Conservation (phyloP, 2,113 vertebrate genomes). For the Leucoraja erinaceus region DNA sequence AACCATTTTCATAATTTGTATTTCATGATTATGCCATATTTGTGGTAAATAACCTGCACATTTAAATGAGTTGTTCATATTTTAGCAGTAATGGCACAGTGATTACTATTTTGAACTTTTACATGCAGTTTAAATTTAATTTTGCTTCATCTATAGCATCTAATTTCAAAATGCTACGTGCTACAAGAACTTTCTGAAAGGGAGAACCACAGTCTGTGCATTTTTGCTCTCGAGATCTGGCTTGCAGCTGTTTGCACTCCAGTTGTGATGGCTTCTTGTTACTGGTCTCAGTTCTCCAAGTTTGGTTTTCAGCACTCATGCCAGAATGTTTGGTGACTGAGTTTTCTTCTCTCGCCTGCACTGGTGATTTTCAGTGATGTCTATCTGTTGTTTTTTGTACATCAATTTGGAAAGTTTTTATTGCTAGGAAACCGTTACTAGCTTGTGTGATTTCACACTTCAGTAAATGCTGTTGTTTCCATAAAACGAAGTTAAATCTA, state of each 20-base stretch:
- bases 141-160: neutral
- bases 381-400: neutral
- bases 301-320: neutral
- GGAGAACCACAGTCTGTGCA: neutral
- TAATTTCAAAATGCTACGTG: neutral
- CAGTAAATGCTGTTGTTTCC: neutral
- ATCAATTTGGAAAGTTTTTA: neutral
- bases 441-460: neutral
- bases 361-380: neutral
- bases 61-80: neutral
- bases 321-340: neutral
- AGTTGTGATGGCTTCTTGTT: neutral
- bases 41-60: neutral
- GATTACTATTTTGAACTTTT: neutral
- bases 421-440: neutral
- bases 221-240: neutral
- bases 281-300: neutral
- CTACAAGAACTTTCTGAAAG: neutral
- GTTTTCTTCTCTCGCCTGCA: no score
- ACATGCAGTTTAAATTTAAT: neutral
- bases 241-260: neutral
- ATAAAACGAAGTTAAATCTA: neutral
- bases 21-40: neutral
- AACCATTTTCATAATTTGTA: neutral
- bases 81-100: neutral